Evolutionary conservation across 2,113 vertebrate species (phyloP).

Genomic region (Mixornis gularis): DNA sequence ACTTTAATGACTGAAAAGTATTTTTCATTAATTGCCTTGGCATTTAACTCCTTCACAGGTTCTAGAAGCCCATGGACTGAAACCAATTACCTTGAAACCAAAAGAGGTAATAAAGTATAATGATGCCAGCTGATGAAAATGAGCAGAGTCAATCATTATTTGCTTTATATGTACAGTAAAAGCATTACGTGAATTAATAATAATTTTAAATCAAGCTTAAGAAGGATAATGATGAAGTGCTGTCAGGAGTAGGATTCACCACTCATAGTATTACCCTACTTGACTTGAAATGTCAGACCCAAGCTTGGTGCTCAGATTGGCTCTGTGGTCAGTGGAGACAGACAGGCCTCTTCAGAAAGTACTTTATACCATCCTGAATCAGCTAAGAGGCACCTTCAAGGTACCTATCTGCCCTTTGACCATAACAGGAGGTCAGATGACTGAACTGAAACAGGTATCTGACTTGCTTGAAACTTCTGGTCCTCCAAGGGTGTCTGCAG

Average conservation of each 20-base stretch:
- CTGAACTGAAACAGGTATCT: not conserved
- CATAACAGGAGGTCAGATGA: not conserved
- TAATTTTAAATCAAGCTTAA: not conserved
- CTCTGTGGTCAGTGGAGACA: not conserved
- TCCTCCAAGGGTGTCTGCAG: not conserved
- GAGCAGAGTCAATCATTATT: not conserved
- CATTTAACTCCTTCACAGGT: slow-evolving; percentile 75
- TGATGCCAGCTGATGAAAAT: not conserved
- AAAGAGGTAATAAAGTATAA: slow-evolving; percentile 85
- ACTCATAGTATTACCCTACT: not conserved
- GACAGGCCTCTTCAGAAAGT: not conserved
- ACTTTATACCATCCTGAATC: not conserved
- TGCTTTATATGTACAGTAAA: not conserved
- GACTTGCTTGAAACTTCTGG: not conserved
- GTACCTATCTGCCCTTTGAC: not conserved
- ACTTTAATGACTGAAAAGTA: not conserved
- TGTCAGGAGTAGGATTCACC: not conserved
- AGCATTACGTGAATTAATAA: not conserved
- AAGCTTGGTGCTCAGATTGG: not conserved
- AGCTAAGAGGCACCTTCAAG: not conserved
- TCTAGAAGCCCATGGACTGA: slow-evolving; percentile 91
- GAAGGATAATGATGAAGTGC: not conserved
- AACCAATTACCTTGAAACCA: slow-evolving; percentile 88
- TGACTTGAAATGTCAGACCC: not conserved
- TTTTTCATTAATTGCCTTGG: not conserved